phyloP scores from a whole-genome alignment of 2,888 invertebrate species.

The Cecidostiba fungosa region DNA sequence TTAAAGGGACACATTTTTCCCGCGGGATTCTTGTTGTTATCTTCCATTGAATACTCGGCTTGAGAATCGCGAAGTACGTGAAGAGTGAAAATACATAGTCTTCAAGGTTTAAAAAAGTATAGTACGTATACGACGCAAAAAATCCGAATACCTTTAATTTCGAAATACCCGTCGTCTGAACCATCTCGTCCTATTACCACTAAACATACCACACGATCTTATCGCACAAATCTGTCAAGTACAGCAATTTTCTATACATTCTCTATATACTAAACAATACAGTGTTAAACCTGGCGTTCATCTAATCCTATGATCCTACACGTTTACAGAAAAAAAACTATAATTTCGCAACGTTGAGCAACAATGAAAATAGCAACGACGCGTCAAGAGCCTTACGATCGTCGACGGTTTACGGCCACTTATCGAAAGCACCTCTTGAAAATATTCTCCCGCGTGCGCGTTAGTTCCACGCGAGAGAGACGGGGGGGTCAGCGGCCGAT shows the following conservation, averaged over 20 bases:
- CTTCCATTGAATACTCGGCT: too few relatives aligned
- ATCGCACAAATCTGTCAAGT: neutral
- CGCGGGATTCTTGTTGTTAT: neutral
- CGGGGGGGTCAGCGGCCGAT: neutral
- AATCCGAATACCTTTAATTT: too few relatives aligned
- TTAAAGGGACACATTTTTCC: neutral
- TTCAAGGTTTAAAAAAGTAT: too few relatives aligned
- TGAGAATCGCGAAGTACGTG: too few relatives aligned
- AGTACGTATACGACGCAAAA: too few relatives aligned
- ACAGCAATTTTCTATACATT: too few relatives aligned
- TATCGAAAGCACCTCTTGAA: neutral
- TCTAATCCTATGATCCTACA: neutral
- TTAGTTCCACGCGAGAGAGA: neutral
- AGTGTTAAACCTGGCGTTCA: neutral
- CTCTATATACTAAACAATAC: neutral
- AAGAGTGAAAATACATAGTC: too few relatives aligned
- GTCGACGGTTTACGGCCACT: neutral
- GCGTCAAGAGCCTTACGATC: neutral
- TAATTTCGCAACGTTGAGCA: neutral
- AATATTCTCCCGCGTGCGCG: neutral
- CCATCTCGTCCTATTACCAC: neutral
- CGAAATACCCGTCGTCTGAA: too few relatives aligned
- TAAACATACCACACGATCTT: neutral
- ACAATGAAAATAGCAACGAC: neutral
- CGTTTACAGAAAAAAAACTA: neutral